Evolutionary conservation across 2,888 invertebrate species (phyloP).

Genomic region (Choreutis nemorana): DNA sequence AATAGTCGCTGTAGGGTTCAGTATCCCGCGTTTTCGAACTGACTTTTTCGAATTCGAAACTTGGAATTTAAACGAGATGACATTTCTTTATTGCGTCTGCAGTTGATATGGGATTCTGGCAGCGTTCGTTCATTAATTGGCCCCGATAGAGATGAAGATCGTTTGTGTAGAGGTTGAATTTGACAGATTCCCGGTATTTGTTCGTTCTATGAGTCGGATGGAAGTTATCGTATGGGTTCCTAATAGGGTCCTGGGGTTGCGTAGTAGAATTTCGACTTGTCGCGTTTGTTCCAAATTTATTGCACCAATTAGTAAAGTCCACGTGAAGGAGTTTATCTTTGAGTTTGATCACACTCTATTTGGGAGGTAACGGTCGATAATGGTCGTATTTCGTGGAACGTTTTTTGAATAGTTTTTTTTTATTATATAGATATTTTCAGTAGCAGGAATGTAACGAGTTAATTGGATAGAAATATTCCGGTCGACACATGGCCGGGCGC

Average conservation of each 20-base stretch:
- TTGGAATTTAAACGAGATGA: slow-evolving; percentile 57
- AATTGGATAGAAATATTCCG: slow-evolving; percentile 55
- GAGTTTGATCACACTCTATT: slow-evolving; percentile 52
- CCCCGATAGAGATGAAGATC: slow-evolving; percentile 34
- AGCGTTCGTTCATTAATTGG: slow-evolving; percentile 30
- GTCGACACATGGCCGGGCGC: slow-evolving; percentile 36
- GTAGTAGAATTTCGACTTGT: slow-evolving; percentile 38
- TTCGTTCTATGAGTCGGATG: slow-evolving; percentile 24
- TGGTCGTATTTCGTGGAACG: slow-evolving; percentile 55
- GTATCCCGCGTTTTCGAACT: slow-evolving; percentile 21
- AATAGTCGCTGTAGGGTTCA: slow-evolving; percentile 28
- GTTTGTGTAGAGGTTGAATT: slow-evolving; percentile 23
- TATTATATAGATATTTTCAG: slow-evolving; percentile 45
- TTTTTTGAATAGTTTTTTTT: slow-evolving; percentile 32
- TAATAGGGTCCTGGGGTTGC: slow-evolving; percentile 37
- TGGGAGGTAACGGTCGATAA: slow-evolving; percentile 62
- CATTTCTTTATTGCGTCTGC: slow-evolving; percentile 38
- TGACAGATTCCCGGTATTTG: slow-evolving; percentile 33
- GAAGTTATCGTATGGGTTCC: slow-evolving; percentile 15
- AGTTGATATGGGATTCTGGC: slow-evolving; percentile 27
- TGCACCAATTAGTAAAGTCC: slow-evolving; percentile 61
- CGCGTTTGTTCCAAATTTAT: slow-evolving; percentile 54
- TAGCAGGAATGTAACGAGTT: slow-evolving; percentile 63
- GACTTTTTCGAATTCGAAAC: slow-evolving; percentile 32
- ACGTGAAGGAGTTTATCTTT: slow-evolving; percentile 52